Conservation (phyloP, 2,113 vertebrate genomes). For the Psittacula cyanocephala region DNA sequence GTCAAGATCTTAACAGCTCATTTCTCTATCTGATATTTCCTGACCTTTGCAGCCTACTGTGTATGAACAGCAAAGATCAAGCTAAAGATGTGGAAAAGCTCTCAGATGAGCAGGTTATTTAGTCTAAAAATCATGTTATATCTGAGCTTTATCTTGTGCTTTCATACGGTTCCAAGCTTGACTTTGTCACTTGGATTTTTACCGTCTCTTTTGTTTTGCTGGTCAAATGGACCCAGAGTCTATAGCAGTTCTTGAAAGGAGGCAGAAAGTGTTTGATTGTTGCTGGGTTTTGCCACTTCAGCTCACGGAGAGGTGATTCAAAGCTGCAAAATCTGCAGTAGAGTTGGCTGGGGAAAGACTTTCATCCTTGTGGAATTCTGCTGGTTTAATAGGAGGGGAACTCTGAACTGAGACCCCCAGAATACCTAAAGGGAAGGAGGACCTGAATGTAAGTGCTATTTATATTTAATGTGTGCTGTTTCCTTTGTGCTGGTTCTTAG, state of each 20-base stretch:
- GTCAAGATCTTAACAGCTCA: neutral
- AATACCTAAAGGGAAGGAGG: neutral
- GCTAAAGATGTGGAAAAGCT: neutral
- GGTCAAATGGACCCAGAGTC: neutral
- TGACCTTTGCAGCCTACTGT: slow-evolving; percentile 26
- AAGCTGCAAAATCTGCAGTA: neutral
- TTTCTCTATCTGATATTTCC: slow-evolving; percentile 18
- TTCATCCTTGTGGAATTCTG: neutral
- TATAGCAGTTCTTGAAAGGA: neutral
- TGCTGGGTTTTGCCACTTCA: neutral
- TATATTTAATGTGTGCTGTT: neutral
- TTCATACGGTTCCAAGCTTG: neutral
- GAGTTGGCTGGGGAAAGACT: neutral
- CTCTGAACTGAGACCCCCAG: neutral
- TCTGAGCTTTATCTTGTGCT: neutral
- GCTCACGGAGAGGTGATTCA: neutral
- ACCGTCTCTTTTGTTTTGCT: neutral
- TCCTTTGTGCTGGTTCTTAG: neutral
- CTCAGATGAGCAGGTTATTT: neutral
- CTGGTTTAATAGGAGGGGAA: neutral
- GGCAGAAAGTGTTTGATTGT: neutral
- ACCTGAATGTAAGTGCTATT: neutral
- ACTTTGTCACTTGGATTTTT: neutral
- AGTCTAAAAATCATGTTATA: neutral
- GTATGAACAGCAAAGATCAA: neutral